phyloP scores from a whole-genome alignment of 2,797 vertebrate species.

The Meda fulgida region DNA sequence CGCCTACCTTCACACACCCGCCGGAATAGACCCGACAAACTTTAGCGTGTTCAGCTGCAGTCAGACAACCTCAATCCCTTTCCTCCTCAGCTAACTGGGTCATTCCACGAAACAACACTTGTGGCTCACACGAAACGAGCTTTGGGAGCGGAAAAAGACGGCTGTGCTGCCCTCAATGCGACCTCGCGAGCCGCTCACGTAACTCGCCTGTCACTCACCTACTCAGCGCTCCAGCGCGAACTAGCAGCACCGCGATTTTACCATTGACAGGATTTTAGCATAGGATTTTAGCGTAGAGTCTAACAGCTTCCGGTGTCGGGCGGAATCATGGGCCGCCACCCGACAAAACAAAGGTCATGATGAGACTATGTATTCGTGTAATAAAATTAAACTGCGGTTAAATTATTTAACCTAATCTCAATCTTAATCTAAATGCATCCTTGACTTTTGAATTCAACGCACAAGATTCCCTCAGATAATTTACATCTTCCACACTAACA shows the following conservation, averaged over 20 bases:
- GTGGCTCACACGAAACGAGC: background rate
- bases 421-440: background rate
- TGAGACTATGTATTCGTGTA: background rate
- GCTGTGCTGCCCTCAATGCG: slow-evolving; percentile 9
- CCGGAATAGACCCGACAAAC: slow-evolving; percentile 39
- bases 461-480: background rate
- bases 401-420: background rate
- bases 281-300: slow-evolving; percentile 20
- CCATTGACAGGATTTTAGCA: no score
- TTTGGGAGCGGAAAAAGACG: background rate
- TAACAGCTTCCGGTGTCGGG: slow-evolving; percentile 43
- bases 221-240: slow-evolving; percentile 19
- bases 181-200: slow-evolving; percentile 29
- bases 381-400: background rate
- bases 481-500: background rate
- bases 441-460: background rate
- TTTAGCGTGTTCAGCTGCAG: slow-evolving; percentile 30
- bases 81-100: background rate
- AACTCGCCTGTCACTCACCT: slow-evolving; percentile 27
- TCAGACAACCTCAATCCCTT: slow-evolving; percentile 20
- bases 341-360: slow-evolving; percentile 21
- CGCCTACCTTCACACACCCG: slow-evolving; percentile 50
- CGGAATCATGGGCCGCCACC: slow-evolving; percentile 27
- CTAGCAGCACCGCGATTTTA: background rate
- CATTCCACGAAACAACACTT: slow-evolving; percentile 29